These are phyloP conservation scores for Nyleta sp. DNA, from an alignment of 2,888 invertebrate species.

Conservation along the genomic window DNA sequence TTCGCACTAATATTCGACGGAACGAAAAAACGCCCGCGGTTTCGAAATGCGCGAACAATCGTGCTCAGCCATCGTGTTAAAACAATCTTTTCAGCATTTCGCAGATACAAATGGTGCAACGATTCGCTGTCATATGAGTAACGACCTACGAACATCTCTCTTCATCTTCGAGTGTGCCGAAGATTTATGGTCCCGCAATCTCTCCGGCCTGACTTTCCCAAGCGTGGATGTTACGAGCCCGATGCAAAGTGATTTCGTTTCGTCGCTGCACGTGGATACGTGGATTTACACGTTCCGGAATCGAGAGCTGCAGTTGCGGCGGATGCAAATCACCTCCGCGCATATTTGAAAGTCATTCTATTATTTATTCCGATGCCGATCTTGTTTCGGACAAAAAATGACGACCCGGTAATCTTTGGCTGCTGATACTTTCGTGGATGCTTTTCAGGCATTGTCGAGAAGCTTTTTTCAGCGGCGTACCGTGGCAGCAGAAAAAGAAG, in stretches of 20 bases:
- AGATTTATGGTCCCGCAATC: conserved; percentile 76
- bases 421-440: conserved; percentile 31
- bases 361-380: conserved; percentile 62
- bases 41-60: conserved; percentile 7
- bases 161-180: conserved; percentile 77
- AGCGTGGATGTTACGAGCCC: conserved; percentile 71
- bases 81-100: conserved; percentile 44
- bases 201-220: conserved; percentile 74
- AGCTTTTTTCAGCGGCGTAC: background rate
- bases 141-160: conserved; percentile 70
- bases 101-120: conserved; percentile 62
- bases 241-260: conserved; percentile 64
- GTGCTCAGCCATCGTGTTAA: conserved; percentile 26
- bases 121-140: conserved; percentile 66
- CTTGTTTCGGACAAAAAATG: conserved; percentile 54
- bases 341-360: conserved; percentile 65
- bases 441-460: conserved; percentile 8
- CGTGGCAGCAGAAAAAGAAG: no score
- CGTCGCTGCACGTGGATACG: conserved; percentile 53
- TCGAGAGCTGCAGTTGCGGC: conserved; percentile 58
- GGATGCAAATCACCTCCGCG: conserved; percentile 59
- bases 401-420: conserved; percentile 53
- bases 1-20: background rate
- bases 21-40: background rate
- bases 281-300: conserved; percentile 58